Evolutionary conservation across 2,888 invertebrate species (phyloP).

Genomic region (Cheiracanthium punctorium): DNA sequence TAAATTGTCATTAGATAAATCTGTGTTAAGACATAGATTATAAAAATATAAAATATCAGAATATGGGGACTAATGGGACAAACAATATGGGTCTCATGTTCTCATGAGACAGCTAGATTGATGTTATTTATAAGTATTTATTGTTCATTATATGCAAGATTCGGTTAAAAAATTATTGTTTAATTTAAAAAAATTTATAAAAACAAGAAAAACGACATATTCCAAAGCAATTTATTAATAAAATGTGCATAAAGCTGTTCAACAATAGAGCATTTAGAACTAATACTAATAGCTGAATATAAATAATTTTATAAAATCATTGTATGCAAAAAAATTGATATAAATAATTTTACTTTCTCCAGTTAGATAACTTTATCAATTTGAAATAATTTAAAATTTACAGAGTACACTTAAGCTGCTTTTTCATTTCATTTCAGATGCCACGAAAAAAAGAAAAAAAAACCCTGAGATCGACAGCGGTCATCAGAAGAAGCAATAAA

Average conservation of each 20-base stretch:
- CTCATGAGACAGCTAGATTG: neutral
- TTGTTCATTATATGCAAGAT: neutral
- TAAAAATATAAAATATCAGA: no score
- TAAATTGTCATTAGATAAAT: neutral
- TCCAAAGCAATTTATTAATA: neutral
- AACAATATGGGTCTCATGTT: neutral
- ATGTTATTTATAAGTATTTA: neutral
- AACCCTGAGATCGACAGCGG: neutral
- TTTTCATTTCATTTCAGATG: neutral
- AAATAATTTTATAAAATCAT: neutral
- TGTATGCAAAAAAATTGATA: neutral
- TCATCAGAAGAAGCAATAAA: neutral
- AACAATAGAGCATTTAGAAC: neutral
- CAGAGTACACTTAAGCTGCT: neutral
- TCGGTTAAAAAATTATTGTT: neutral
- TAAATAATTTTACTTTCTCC: conserved; percentile 1
- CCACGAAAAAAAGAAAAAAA: neutral
- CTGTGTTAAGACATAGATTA: neutral
- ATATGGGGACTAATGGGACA: no score
- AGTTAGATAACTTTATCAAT: neutral
- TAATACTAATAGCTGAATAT: neutral
- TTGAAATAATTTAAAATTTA: neutral
- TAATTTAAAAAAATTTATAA: neutral
- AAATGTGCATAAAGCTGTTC: neutral
- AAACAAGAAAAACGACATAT: neutral